Percentiles rank a stretch among this genome's conserved stretches.
These are phyloP conservation scores for Hemaris fuciformis DNA, from an alignment of 2,888 invertebrate species.

Conservation along the genomic window DNA sequence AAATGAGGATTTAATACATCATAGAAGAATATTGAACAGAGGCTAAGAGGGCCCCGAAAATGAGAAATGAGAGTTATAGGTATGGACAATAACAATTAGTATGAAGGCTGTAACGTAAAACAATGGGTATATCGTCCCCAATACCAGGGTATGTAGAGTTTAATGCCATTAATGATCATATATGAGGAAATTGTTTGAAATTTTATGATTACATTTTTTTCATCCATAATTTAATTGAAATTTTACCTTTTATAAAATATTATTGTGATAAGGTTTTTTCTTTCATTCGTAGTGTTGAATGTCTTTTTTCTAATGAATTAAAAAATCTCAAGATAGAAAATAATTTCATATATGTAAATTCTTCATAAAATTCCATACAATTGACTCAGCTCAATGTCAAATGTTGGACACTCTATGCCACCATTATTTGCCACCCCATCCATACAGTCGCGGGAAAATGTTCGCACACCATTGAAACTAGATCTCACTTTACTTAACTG, in stretches of 20 bases:
- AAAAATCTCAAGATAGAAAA: too few relatives aligned
- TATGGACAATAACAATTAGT: constrained; percentile 73
- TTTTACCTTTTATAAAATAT: neutral
- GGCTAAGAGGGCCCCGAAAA: constrained; percentile 28
- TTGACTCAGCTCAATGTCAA: neutral
- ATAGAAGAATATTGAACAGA: too few relatives aligned
- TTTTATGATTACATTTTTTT: too few relatives aligned
- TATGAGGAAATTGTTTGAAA: neutral
- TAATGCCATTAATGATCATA: constrained; percentile 46
- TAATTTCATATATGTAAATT: neutral
- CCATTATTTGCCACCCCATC: neutral
- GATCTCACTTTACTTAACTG: constrained; percentile 9
- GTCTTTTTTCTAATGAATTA: too few relatives aligned
- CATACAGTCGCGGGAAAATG: constrained; percentile 5
- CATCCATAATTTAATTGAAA: too few relatives aligned
- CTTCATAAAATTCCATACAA: neutral
- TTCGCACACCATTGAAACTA: neutral
- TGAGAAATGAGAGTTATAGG: constrained; percentile 33
- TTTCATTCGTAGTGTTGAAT: too few relatives aligned
- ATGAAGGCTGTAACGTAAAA: constrained; percentile 70
- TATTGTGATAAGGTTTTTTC: neutral
- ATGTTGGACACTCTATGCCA: neutral
- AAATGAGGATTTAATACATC: neutral
- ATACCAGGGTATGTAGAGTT: constrained; percentile 75
- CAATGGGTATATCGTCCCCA: constrained; percentile 67